Evolutionary conservation across 1,140 invertebrate species (phyloP).

Genomic region (Nymphalis io): DNA sequence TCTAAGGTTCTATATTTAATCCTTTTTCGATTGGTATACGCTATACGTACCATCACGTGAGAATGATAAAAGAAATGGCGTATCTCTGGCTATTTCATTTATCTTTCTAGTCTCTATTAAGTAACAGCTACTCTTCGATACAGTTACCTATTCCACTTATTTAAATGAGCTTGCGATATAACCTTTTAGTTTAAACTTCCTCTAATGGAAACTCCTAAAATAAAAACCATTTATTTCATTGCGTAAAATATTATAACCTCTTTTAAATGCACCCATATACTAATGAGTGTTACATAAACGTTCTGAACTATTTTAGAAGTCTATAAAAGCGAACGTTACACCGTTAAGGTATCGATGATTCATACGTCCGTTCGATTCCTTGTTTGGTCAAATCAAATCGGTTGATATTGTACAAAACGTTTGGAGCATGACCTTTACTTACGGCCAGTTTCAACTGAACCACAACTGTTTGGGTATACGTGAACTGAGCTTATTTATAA

Average conservation of each 20-base stretch:
- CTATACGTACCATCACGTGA: too few species aligned
- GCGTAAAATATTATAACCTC: background rate
- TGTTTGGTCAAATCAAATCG: slow-evolving; percentile 61
- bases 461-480: background rate
- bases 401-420: slow-evolving; percentile 48
- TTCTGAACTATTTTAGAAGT: slow-evolving; percentile 38
- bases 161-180: too few species aligned
- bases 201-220: background rate
- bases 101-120: too few species aligned
- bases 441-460: slow-evolving; percentile 21
- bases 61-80: too few species aligned
- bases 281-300: slow-evolving; percentile 26
- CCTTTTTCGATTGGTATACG: too few species aligned
- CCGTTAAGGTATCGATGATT: slow-evolving; percentile 49
- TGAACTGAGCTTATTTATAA: background rate
- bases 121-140: too few species aligned
- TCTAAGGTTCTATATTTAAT: too few species aligned
- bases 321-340: slow-evolving; percentile 35
- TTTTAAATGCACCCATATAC: background rate
- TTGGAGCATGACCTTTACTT: slow-evolving; percentile 48
- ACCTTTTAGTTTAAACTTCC: background rate
- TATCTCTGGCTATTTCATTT: too few species aligned
- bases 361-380: slow-evolving; percentile 46
- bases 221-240: background rate
- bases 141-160: too few species aligned